Conservation (phyloP, 2,113 vertebrate species). For the Aegotheles bennettii region DNA sequence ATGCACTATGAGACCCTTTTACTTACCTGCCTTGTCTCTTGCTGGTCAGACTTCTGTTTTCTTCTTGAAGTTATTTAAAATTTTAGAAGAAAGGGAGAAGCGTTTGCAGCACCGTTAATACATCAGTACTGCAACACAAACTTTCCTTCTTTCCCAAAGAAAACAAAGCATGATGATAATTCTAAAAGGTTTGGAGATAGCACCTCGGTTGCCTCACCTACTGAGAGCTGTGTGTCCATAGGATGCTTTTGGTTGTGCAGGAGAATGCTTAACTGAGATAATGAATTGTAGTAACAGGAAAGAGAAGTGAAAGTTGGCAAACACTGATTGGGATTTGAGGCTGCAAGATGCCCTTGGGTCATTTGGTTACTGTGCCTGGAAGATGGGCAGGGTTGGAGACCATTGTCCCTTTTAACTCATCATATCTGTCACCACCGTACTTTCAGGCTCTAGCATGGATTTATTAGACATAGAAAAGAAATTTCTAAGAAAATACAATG, state of each 20-base stretch:
- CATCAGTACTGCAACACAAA: neutral
- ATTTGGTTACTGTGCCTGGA: neutral
- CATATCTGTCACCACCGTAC: neutral
- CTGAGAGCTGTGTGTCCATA: rapidly evolving
- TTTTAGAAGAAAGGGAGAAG: neutral
- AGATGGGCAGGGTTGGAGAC: neutral
- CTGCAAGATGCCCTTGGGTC: neutral
- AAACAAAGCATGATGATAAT: neutral
- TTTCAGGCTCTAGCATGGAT: neutral
- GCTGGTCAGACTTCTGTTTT: neutral
- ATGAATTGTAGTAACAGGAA: neutral
- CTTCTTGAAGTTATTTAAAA: neutral
- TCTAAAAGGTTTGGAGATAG: neutral
- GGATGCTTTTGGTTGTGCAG: neutral
- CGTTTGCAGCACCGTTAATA: neutral
- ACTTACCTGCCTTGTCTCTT: neutral
- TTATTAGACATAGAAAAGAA: neutral
- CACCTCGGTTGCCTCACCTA: neutral
- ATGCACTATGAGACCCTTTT: neutral
- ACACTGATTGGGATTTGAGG: neutral
- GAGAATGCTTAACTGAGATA: neutral
- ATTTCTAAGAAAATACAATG: neutral
- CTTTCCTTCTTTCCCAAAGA: neutral
- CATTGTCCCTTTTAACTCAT: neutral
- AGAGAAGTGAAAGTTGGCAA: neutral